phyloP scores from a whole-genome alignment of 2,888 invertebrate species.

The Drosophila atripex region DNA sequence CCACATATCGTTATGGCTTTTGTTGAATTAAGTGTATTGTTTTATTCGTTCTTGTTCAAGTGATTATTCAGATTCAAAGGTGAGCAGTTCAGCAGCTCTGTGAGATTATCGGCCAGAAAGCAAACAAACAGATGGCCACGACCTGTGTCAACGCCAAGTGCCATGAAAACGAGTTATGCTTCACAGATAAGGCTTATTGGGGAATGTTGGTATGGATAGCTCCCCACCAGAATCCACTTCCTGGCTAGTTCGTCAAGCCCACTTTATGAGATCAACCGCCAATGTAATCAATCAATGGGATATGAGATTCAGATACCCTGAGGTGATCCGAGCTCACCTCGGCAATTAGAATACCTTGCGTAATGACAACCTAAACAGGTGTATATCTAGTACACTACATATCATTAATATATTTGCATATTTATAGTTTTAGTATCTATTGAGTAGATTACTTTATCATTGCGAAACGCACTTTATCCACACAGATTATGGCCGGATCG shows the following conservation, averaged over 20 bases:
- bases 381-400: conserved; percentile 9
- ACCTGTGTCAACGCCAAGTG: conserved; percentile 36
- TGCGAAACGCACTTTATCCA: conserved; percentile 34
- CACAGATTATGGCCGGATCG: conserved; percentile 8
- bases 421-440: not conserved
- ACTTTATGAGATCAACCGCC: conserved; percentile 33
- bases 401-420: not conserved
- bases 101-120: conserved; percentile 17
- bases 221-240: conserved; percentile 6
- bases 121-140: conserved; percentile 15
- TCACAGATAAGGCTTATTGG: conserved; percentile 6
- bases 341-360: too few relatives aligned
- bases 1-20: conserved; percentile 62
- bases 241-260: conserved; percentile 3
- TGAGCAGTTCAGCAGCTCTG: not conserved
- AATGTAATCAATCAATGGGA: conserved; percentile 37
- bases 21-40: conserved; percentile 42
- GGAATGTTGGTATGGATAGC: not conserved
- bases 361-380: conserved; percentile 45
- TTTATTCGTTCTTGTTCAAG: conserved; percentile 23
- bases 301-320: conserved; percentile 22
- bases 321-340: too few relatives aligned
- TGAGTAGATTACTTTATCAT: conserved; percentile 8
- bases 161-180: conserved; percentile 45
- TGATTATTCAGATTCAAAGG: conserved; percentile 17